phyloP scores from a whole-genome alignment of 2,113 vertebrate species.

The Eubucco bourcierii region DNA sequence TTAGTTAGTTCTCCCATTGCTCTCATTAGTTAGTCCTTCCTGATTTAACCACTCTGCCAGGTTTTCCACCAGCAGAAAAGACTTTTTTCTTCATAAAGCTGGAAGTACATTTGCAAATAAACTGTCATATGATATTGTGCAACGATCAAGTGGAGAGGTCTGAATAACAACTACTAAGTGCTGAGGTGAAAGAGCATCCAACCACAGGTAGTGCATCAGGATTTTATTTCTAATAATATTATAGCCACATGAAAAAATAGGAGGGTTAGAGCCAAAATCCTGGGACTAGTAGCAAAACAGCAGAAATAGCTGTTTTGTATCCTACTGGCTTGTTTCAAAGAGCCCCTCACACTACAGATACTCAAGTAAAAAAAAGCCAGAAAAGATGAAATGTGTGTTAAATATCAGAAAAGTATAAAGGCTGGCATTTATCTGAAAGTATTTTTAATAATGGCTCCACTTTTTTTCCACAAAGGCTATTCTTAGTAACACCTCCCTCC shows the following conservation, averaged over 20 bases:
- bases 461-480: slow-evolving; percentile 3
- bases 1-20: background rate
- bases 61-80: background rate
- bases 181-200: background rate
- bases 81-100: background rate
- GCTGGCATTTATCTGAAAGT: slow-evolving; percentile 33
- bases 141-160: background rate
- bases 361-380: background rate
- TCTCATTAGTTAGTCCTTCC: background rate
- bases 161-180: background rate
- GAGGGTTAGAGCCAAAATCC: background rate
- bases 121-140: background rate
- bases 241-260: background rate
- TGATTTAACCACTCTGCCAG: background rate
- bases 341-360: background rate
- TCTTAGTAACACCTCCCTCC: slow-evolving; percentile 43
- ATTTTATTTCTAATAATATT: background rate
- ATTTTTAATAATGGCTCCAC: slow-evolving; percentile 39
- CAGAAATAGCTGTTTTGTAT: background rate
- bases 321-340: background rate
- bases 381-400: background rate
- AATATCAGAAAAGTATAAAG: slow-evolving; percentile 35
- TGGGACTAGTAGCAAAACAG: background rate
- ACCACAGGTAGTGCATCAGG: background rate
- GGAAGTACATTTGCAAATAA: background rate